Conservation (phyloP, 2,888 invertebrate species). For the Drosophila multiciliata region DNA sequence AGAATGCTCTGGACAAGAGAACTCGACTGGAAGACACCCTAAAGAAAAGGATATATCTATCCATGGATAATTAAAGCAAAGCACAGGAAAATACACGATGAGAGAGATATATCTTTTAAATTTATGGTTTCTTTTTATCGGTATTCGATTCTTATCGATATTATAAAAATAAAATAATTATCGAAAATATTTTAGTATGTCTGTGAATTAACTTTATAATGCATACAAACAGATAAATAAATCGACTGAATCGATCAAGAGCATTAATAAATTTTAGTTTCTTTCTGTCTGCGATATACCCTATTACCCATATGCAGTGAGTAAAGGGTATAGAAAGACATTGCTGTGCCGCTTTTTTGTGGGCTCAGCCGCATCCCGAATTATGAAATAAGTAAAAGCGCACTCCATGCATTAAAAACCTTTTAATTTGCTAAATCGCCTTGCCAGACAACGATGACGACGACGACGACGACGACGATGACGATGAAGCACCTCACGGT, state of each 20-base stretch:
- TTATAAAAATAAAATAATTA: neutral
- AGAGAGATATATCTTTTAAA: neutral
- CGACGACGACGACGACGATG: constrained; percentile 23
- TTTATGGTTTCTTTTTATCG: too few relatives aligned
- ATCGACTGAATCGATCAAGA: neutral
- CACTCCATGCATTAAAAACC: constrained; percentile 84
- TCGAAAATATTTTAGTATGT: neutral
- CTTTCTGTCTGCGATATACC: neutral
- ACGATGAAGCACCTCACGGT: constrained; percentile 33
- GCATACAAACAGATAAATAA: neutral
- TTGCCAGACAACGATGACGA: constrained; percentile 79
- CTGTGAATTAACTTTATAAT: neutral
- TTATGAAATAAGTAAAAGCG: constrained; percentile 83
- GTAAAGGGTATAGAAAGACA: constrained; percentile 20
- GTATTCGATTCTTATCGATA: too few relatives aligned
- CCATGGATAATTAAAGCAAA: neutral
- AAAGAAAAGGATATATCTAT: neutral
- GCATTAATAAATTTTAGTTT: neutral
- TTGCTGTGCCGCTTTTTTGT: constrained; percentile 7
- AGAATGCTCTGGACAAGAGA: neutral
- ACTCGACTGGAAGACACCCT: neutral
- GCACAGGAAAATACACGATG: neutral
- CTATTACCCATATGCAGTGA: neutral
- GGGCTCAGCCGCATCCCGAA: constrained; percentile 61
- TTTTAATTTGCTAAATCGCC: constrained; percentile 85